Conservation (phyloP, 2,888 invertebrate species). For the Aphidius colemani region DNA sequence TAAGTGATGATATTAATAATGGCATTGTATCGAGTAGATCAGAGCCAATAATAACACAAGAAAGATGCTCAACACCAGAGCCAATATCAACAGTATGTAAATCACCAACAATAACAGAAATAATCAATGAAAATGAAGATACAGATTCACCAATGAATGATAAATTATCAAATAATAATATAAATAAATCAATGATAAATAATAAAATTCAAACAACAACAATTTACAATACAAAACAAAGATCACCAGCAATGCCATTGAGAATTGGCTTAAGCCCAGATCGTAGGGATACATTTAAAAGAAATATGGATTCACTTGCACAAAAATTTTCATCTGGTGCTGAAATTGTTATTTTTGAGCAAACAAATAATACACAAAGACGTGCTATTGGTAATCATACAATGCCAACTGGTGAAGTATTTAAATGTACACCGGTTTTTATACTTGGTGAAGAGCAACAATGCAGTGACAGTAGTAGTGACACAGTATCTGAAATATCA, state of each 20-base stretch:
- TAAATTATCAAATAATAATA: background rate
- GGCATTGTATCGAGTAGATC: slow-evolving; percentile 19
- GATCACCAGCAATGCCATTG: slow-evolving; percentile 41
- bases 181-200: background rate
- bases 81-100: slow-evolving; percentile 32
- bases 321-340: slow-evolving; percentile 54
- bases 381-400: slow-evolving; percentile 58
- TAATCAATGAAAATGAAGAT: slow-evolving; percentile 18
- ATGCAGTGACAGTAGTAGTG: slow-evolving; percentile 59
- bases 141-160: background rate
- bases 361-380: slow-evolving; percentile 39
- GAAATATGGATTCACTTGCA: slow-evolving; percentile 59
- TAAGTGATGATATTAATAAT: slow-evolving; percentile 7
- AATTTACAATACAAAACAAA: slow-evolving; percentile 39
- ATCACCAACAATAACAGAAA: slow-evolving; percentile 14
- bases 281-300: slow-evolving; percentile 58
- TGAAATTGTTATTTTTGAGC: slow-evolving; percentile 53
- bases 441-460: slow-evolving; percentile 57
- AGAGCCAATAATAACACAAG: slow-evolving; percentile 25
- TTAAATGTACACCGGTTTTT: slow-evolving; percentile 60
- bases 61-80: slow-evolving; percentile 32
- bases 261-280: slow-evolving; percentile 56
- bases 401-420: slow-evolving; percentile 58
- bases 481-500: slow-evolving; percentile 62
- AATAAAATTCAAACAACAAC: slow-evolving; percentile 27